phyloP scores from a whole-genome alignment of 2,888 invertebrate species.

The Hyles lineata region DNA sequence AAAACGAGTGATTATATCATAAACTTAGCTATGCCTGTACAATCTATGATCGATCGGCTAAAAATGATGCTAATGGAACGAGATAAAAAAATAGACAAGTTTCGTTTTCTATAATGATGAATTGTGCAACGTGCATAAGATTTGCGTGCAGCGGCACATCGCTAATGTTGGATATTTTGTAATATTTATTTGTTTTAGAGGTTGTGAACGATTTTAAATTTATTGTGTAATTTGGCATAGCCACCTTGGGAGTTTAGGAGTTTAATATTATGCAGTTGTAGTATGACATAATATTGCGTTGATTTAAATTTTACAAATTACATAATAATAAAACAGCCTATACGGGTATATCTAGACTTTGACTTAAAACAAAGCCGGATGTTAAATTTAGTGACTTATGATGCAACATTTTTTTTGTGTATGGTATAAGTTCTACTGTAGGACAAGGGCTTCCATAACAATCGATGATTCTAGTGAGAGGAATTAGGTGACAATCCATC shows the following conservation, averaged over 20 bases:
- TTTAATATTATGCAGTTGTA: background rate
- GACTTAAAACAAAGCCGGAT: no score
- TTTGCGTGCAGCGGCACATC: slow-evolving; percentile 17
- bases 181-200: slow-evolving; percentile 19
- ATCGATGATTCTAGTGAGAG: no score
- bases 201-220: background rate
- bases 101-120: slow-evolving; percentile 6
- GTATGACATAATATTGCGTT: background rate
- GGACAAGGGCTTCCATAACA: no score
- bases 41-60: background rate
- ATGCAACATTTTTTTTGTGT: no score
- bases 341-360: no score
- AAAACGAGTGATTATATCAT: slow-evolving; percentile 31
- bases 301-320: background rate
- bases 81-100: background rate
- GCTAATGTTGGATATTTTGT: slow-evolving; percentile 9
- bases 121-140: slow-evolving; percentile 1
- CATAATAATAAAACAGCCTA: background rate
- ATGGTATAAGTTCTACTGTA: no score
- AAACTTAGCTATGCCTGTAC: slow-evolving; percentile 7
- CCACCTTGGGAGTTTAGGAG: background rate
- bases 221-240: slow-evolving; percentile 9
- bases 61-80: background rate
- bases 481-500: no score
- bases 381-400: no score